phyloP scores from a whole-genome alignment of 1,140 invertebrate species.

The Aphis craccivora region DNA sequence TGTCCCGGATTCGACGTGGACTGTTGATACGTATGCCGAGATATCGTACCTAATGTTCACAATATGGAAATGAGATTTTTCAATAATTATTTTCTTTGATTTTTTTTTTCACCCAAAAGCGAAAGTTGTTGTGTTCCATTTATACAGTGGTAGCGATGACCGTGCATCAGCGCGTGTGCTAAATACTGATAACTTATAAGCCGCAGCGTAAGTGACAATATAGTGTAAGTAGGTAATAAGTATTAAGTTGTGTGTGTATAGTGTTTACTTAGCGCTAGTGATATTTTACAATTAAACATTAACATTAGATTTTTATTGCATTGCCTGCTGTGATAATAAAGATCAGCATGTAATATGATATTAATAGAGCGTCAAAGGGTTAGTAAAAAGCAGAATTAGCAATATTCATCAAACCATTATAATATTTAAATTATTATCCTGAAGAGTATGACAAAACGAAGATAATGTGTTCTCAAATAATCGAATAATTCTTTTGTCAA shows the following conservation, averaged over 20 bases:
- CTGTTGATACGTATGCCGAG: constrained; percentile 40
- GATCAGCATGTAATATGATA: background rate
- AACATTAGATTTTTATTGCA: background rate
- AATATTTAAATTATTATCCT: background rate
- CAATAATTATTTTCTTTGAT: background rate
- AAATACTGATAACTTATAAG: constrained; percentile 5
- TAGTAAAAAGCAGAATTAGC: background rate
- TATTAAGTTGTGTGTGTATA: background rate
- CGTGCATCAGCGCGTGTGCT: background rate
- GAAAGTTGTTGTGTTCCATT: constrained; percentile 25
- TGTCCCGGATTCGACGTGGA: constrained; percentile 7
- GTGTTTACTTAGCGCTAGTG: background rate
- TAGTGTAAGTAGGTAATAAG: background rate
- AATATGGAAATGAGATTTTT: constrained; percentile 23
- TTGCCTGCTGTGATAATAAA: background rate
- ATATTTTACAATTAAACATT: background rate
- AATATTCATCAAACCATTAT: background rate
- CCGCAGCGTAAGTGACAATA: background rate
- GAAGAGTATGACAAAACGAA: background rate
- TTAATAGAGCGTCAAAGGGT: background rate
- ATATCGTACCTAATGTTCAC: constrained; percentile 54
- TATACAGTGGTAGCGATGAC: background rate
- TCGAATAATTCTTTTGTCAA: background rate
- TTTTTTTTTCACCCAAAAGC: background rate
- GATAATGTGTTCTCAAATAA: background rate